Conservation (phyloP, 2,113 vertebrate species). For the Phyllopteryx taeniolatus region DNA sequence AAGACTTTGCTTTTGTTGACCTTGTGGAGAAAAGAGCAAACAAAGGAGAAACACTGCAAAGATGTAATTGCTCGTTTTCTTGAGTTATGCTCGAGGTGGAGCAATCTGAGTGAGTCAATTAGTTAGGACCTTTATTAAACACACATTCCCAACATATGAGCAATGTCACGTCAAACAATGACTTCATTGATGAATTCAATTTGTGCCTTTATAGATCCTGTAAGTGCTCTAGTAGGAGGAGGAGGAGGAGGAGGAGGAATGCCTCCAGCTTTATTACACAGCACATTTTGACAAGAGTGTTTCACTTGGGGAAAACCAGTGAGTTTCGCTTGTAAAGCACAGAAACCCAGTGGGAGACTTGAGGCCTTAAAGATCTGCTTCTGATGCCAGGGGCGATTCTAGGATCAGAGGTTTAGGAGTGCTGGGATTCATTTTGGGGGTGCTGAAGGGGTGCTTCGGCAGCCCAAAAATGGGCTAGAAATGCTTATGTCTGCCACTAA, state of each 20-base stretch:
- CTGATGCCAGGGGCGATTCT: slow-evolving; percentile 12
- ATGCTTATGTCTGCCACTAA: no score
- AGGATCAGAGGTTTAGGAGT: no score
- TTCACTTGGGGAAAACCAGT: slow-evolving; percentile 29
- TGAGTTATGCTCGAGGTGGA: slow-evolving; percentile 28
- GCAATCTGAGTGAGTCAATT: slow-evolving; percentile 61
- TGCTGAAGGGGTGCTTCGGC: no score
- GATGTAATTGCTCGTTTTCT: slow-evolving; percentile 28
- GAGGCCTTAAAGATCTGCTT: slow-evolving; percentile 44
- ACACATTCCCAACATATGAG: slow-evolving; percentile 70
- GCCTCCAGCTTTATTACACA: slow-evolving; percentile 60
- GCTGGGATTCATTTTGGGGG: no score
- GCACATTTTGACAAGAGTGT: slow-evolving; percentile 45
- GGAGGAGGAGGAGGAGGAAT: slow-evolving; percentile 24
- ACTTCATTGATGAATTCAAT: slow-evolving; percentile 70
- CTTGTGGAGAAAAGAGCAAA: background rate
- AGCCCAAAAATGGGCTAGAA: no score
- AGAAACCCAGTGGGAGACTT: slow-evolving; percentile 48
- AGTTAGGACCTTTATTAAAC: slow-evolving; percentile 64
- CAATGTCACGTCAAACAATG: slow-evolving; percentile 67
- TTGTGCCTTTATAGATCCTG: slow-evolving; percentile 67
- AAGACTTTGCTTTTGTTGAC: slow-evolving; percentile 23
- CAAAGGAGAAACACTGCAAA: slow-evolving; percentile 12
- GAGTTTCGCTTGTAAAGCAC: slow-evolving; percentile 63
- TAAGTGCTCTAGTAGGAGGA: slow-evolving; percentile 45